Evolutionary conservation across 2,888 invertebrate genomes (phyloP), one percentile per base, ranked within the genome.

Genomic region (Coelopa pilipes): DNA sequence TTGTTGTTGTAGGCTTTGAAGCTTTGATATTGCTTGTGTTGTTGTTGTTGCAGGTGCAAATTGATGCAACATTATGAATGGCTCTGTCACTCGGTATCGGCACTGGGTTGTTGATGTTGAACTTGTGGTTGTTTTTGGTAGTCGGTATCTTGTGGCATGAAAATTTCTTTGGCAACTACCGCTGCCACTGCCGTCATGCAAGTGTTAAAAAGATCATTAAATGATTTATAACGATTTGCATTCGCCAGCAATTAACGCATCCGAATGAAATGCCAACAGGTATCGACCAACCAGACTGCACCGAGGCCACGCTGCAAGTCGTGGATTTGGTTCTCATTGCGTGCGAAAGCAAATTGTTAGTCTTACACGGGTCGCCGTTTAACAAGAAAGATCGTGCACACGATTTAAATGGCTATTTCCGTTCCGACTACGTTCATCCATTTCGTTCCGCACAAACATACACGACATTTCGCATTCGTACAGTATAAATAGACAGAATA

Each of bases 181-280:
- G 53, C 15, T 11, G 7, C 34, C 7, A 34, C n/a, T n/a, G 49
- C 10, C 49, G 49, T 50, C 9, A 67, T 69, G 34, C 34, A 34
- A 81, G 83, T 83, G 82, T 82, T 81, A 81, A 82, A 83, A 81
- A 81, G 81, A 83, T 83, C 83, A 83, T 79, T 77, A 80, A 81
- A 80, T 82, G 82, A 83, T 83, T 83, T 83, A 83, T 83, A 83
- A 82, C 83, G 82, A 82, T 83, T 83, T 83, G 82, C 83, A 83
- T 81, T 81, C 82, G 81, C 81, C 82, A 81, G 82, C 82, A 83
- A 76, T 76, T 76, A 75, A 72, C 73, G 73, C 74, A 57, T 66
- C 47, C 57, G 46, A 57, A 66, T 70, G 74, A 76, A 73, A 57
- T 72, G 74, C 71, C 73, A 72, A 67, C 72, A 67, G 59, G 15